A percentile compares a stretch with the other conserved stretches of the same genome.
These are phyloP conservation scores for Gulo gulo DNA, from an alignment of 2,113 vertebrate genomes.

Conservation along the genomic window DNA sequence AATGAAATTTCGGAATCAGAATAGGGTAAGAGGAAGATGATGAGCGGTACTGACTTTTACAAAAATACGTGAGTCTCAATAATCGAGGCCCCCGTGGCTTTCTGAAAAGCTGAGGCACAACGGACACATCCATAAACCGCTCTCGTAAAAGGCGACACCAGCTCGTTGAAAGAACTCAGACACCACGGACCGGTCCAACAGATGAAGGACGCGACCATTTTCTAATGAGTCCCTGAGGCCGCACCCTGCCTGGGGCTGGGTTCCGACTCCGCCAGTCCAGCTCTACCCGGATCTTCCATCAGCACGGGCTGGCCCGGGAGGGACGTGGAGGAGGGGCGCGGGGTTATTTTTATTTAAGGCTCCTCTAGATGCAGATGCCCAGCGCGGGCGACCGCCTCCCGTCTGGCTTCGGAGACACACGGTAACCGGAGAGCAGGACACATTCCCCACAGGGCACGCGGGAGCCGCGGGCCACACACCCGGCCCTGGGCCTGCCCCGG, in stretches of 20 bases:
- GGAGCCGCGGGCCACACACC: not conserved
- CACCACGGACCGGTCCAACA: not conserved
- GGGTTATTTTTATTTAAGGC: conserved; percentile 55
- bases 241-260: too few relatives aligned
- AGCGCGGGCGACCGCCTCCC: conserved; percentile 2
- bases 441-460: conserved; percentile 58
- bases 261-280: too few relatives aligned
- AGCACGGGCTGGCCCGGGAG: not conserved
- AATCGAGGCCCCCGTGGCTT: not conserved
- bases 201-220: not conserved
- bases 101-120: not conserved
- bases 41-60: not conserved
- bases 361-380: conserved; percentile 48
- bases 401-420: conserved; percentile 70
- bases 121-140: not conserved
- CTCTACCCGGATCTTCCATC: not conserved
- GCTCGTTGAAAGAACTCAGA: not conserved
- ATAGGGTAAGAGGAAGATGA: not conserved
- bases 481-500: not conserved
- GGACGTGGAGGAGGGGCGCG: not conserved
- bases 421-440: conserved; percentile 62
- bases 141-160: not conserved
- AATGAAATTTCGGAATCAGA: not conserved
- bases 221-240: not conserved
- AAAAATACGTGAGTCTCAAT: not conserved